A percentile compares a stretch with the other conserved stretches of the same genome.
phyloP scores from a whole-genome alignment of 2,797 vertebrate species.

The Sus cebifrons region DNA sequence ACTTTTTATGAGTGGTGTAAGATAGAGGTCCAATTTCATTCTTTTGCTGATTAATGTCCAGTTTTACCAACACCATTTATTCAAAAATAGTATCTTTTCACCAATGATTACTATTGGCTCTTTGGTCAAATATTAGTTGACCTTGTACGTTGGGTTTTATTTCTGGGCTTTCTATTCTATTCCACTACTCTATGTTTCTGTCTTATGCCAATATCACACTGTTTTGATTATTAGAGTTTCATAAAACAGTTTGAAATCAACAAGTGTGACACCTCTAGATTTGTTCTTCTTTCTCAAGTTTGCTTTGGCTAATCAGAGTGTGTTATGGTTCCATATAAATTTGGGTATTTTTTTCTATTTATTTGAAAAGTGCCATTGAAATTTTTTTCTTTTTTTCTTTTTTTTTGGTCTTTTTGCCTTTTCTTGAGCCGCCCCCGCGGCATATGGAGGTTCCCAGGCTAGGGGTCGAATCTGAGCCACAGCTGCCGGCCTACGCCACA shows the following conservation, averaged over 20 bases:
- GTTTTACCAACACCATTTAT: neutral
- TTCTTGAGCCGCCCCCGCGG: too few species aligned
- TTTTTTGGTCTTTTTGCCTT: too few species aligned
- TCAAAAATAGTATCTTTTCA: neutral
- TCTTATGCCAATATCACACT: neutral
- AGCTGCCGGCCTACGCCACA: too few species aligned
- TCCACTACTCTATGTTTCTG: neutral
- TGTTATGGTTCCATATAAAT: neutral
- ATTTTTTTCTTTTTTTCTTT: too few species aligned
- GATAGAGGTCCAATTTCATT: neutral
- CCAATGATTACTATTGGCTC: neutral
- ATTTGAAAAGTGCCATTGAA: too few species aligned
- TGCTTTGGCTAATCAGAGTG: neutral
- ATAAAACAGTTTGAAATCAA: neutral
- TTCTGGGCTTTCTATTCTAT: neutral
- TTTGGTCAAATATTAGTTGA: neutral
- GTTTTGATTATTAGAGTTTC: neutral
- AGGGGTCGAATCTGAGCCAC: too few species aligned
- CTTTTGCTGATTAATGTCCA: neutral
- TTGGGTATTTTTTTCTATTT: too few species aligned
- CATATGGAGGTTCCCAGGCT: too few species aligned
- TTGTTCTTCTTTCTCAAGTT: neutral
- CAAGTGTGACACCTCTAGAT: neutral
- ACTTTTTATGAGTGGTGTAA: neutral
- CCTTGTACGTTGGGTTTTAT: neutral